Evolutionary conservation across 2,888 invertebrate genomes (phyloP).

Genomic region (Petrophora chlorosata): DNA sequence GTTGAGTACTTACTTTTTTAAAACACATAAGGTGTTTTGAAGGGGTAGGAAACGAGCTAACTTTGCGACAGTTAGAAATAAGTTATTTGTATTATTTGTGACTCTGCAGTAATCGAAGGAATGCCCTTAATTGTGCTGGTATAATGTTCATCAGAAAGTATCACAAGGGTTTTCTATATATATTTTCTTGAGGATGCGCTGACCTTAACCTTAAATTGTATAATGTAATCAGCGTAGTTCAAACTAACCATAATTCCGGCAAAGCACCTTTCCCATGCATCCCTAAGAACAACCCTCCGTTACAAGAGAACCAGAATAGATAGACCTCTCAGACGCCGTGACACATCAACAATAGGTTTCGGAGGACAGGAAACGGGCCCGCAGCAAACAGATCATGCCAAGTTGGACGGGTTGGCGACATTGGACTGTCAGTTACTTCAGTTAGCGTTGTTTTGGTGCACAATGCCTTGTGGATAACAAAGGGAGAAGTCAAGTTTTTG

Average conservation of each 20-base stretch:
- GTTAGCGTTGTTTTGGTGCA: constrained; percentile 34
- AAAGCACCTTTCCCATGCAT: constrained; percentile 1
- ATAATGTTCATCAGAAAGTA: no score
- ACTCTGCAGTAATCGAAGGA: no score
- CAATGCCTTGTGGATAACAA: constrained; percentile 31
- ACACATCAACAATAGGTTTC: constrained; percentile 44
- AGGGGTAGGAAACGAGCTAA: no score
- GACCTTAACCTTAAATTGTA: no score
- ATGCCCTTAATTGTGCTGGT: no score
- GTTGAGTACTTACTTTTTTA: no score
- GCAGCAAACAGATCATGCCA: constrained; percentile 40
- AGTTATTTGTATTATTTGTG: no score
- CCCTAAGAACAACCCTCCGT: constrained; percentile 37
- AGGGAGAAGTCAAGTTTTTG: constrained; percentile 29
- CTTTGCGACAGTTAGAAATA: no score
- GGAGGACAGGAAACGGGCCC: constrained; percentile 37
- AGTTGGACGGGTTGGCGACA: constrained; percentile 42
- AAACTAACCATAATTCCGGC: background rate
- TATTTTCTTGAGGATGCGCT: no score
- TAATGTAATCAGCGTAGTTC: no score
- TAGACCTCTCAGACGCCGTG: constrained; percentile 32
- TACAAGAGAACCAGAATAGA: constrained; percentile 36
- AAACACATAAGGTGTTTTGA: no score
- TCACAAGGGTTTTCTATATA: no score
- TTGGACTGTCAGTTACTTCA: constrained; percentile 32